Evolutionary conservation across 2,797 vertebrate genomes (phyloP).

Genomic region (Pseudomugil gertrudae): DNA sequence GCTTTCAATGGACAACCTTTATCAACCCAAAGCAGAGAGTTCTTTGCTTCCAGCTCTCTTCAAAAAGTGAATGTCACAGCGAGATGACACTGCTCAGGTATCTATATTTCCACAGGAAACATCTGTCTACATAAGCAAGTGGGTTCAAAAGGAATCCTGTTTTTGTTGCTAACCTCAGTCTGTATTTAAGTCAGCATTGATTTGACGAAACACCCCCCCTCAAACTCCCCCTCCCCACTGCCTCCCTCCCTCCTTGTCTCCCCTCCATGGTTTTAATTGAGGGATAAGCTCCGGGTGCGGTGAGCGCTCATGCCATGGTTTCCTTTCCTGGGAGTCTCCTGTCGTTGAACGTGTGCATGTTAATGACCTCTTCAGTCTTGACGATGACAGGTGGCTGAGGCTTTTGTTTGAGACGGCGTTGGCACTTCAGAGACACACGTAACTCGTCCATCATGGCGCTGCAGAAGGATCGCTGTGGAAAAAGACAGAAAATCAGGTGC

Average conservation of each 20-base stretch:
- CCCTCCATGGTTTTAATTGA: constrained; percentile 39
- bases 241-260: constrained; percentile 54
- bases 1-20: constrained; percentile 45
- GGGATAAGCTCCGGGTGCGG: constrained; percentile 19
- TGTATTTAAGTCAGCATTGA: constrained; percentile 45
- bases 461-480: constrained; percentile 94
- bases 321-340: constrained; percentile 98
- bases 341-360: constrained; percentile 99
- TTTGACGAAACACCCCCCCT: constrained; percentile 61
- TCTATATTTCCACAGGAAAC: constrained; percentile 99
- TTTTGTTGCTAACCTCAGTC: constrained; percentile 58
- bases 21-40: constrained; percentile 36
- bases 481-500: not conserved
- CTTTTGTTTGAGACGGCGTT: constrained; percentile 97
- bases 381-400: constrained; percentile 94
- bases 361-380: constrained; percentile 99
- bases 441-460: constrained; percentile 98
- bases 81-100: constrained; percentile 81
- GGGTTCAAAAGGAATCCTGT: constrained; percentile 72
- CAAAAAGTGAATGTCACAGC: constrained; percentile 61
- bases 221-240: too few relatives aligned
- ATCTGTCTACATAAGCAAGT: constrained; percentile 89
- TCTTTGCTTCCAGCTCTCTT: constrained; percentile 48
- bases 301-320: constrained; percentile 89
- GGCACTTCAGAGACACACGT: constrained; percentile 97